Base-by-base conservation (phyloP, 2,797 vertebrate genomes). In the Phataginus tricuspis region DNA sequence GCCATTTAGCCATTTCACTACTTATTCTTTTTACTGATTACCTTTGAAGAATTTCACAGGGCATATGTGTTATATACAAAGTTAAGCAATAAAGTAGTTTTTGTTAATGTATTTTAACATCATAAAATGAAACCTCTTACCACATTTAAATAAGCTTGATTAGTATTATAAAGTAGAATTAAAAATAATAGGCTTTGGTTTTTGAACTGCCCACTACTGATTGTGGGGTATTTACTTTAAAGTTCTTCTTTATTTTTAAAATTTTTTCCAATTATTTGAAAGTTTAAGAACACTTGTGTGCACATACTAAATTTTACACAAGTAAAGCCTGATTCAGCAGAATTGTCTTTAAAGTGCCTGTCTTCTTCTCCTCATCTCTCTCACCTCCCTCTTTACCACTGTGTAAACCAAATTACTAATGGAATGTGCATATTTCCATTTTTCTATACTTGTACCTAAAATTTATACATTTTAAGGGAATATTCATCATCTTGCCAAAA, bases 141-240 rank as follows among this genome's bases (percentile, higher is more conserved):
- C 23, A 23, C 37, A 45, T 68, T 89, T 86, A 77, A 89, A 91
- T 93, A 93, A 78, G 2, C 19, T 89, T 89, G 7, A 68, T 91
- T 57, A 55, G 14, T 31, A 72, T 77, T 84, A 63, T 87, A 27
- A 63, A 88, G 12, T 19, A 55, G 61, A 86, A 31, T 1, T 31
- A 49, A 64, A 31, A 34, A 42, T 25, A 72, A 39, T 53, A 13
- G 18, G 23, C 1, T 84, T 72, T 71, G 13, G 29, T 59, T 25
- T 68, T 77, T 34, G 2, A 88, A 82, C n/a, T 29, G 1, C 14
- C 85, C 11, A 39, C 10, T 74, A 45, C 4, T 11, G 55, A 77
- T 19, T 53, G 3, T 72, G 5, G 11, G 9, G 3, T 64, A 51
- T 5, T 10, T 84, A 74, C 29, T 68, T 90, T 49, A 66, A 86